Evolutionary conservation across 2,797 vertebrate species (phyloP).

Genomic region (Glyptemys insculpta): DNA sequence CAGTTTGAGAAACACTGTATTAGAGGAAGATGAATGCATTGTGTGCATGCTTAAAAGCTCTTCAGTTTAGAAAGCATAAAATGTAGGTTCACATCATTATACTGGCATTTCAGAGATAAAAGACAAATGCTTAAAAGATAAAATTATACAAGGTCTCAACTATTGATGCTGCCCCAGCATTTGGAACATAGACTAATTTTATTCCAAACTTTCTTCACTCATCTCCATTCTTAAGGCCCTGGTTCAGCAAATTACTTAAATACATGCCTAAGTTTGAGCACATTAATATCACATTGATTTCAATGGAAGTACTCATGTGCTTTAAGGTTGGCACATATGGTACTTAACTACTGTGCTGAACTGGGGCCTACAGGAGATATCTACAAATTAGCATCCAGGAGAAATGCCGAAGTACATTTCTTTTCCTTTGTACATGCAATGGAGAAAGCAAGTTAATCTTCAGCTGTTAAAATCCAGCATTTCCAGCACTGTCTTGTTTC

Average conservation of each 20-base stretch:
- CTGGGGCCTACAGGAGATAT: not conserved
- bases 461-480: not conserved
- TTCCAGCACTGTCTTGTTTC: not conserved
- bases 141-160: not conserved
- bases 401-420: not conserved
- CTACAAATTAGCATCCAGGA: not conserved
- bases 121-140: not conserved
- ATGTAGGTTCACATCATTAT: not conserved
- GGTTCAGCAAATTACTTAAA: not conserved
- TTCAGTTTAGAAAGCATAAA: not conserved
- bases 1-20: too few relatives aligned
- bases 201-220: not conserved
- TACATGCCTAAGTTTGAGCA: not conserved
- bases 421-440: not conserved
- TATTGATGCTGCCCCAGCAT: not conserved
- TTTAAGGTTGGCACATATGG: not conserved
- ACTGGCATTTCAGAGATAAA: not conserved
- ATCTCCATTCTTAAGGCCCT: not conserved
- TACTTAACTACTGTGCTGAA: not conserved
- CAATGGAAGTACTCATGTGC: not conserved
- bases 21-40: not conserved
- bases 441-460: not conserved
- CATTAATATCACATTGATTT: not conserved
- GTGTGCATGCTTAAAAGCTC: not conserved
- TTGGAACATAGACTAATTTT: not conserved